Percentiles rank a stretch among this genome's conserved stretches.
Conservation (phyloP, 1,140 invertebrate species). For the Pemphigus obesinymphae region DNA sequence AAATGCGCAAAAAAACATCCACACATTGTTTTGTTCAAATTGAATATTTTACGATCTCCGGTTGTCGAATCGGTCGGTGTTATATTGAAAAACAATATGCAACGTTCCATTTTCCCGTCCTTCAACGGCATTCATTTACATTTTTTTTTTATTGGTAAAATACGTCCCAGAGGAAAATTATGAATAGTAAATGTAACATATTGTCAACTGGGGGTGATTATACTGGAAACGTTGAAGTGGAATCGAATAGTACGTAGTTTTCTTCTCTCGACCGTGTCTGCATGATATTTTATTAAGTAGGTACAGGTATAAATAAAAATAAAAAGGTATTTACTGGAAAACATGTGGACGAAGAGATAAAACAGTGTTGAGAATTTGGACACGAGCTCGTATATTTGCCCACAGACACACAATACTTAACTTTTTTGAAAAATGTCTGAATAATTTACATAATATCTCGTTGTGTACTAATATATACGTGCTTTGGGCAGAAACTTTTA, state of each 20-base stretch:
- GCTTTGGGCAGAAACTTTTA: conserved; percentile 10
- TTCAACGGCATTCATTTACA: neutral
- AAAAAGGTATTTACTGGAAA: neutral
- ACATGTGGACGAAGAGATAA: neutral
- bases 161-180: neutral
- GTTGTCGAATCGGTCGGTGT: neutral
- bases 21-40: neutral
- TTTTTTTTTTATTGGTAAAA: neutral
- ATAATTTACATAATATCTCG: conserved; percentile 32
- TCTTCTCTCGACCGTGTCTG: neutral
- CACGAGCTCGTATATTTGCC: neutral
- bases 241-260: neutral
- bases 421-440: conserved; percentile 38
- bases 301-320: neutral
- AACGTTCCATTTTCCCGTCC: neutral
- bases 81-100: neutral
- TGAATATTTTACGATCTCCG: conserved; percentile 17
- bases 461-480: neutral
- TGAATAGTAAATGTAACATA: too few species aligned
- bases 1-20: too few species aligned
- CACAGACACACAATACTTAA: neutral
- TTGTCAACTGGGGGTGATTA: neutral
- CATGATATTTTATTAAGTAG: neutral
- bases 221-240: neutral
- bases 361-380: neutral